Percentiles rank a stretch among this genome's conserved stretches.
phyloP scores from a whole-genome alignment of 2,797 vertebrate genomes.

The Myiotriccus ornatus region DNA sequence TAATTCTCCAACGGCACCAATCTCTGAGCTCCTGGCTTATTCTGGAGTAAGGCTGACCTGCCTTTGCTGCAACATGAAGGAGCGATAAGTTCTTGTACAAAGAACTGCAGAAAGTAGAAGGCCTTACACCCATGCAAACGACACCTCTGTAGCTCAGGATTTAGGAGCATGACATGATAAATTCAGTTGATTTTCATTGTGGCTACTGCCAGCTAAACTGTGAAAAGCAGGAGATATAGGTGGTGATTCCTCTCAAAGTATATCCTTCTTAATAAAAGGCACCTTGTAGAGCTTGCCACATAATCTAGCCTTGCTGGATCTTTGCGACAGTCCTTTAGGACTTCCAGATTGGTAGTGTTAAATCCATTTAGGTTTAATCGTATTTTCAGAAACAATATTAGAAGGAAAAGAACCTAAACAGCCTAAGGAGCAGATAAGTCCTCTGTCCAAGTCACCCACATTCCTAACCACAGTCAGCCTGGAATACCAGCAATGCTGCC shows the following conservation, averaged over 20 bases:
- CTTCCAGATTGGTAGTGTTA: neutral
- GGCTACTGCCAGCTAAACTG: neutral
- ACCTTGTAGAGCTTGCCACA: neutral
- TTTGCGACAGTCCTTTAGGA: neutral
- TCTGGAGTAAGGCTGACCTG: neutral
- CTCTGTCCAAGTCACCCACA: neutral
- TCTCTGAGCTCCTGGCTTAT: neutral
- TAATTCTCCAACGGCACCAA: neutral
- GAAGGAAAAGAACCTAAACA: neutral
- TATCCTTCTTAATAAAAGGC: neutral
- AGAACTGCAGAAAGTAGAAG: neutral
- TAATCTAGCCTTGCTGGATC: neutral
- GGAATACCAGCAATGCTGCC: neutral
- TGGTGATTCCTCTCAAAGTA: neutral
- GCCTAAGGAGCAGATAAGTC: neutral
- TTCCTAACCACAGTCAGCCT: neutral
- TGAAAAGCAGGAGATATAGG: neutral
- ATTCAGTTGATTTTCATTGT: neutral
- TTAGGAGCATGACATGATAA: neutral
- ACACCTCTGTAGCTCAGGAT: neutral
- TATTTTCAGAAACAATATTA: neutral
- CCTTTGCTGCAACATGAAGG: neutral
- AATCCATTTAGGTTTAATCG: neutral
- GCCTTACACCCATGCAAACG: neutral
- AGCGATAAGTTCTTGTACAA: neutral